Conservation (phyloP, 2,797 vertebrate genomes). For the Acanthis flammea region DNA sequence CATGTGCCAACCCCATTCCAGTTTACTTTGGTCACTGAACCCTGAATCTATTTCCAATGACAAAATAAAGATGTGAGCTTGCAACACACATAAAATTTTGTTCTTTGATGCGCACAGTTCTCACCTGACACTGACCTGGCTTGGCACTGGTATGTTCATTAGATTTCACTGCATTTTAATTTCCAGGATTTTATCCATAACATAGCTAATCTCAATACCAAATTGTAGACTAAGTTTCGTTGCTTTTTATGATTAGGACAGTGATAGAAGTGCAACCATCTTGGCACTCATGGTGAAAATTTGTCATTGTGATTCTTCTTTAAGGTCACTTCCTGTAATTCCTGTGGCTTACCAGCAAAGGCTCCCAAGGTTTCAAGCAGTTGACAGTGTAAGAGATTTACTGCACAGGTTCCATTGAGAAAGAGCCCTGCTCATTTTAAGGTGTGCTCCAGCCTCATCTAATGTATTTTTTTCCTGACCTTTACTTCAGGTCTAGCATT, state of each 20-base stretch:
- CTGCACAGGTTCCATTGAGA: neutral
- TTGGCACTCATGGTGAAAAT: neutral
- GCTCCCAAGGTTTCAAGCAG: neutral
- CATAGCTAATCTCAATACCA: neutral
- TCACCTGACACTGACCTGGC: neutral
- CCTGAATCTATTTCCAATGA: neutral
- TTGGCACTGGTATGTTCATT: rapidly evolving
- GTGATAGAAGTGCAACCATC: neutral
- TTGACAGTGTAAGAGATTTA: neutral
- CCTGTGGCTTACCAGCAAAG: neutral
- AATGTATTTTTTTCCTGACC: neutral
- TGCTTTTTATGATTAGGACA: neutral
- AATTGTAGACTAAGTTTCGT: neutral
- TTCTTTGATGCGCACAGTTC: neutral
- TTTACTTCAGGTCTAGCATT: neutral
- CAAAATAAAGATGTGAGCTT: neutral
- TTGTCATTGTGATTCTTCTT: neutral
- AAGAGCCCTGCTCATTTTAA: neutral
- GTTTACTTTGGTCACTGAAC: neutral
- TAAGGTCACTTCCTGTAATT: neutral
- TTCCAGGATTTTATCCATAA: neutral
- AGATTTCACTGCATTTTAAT: neutral
- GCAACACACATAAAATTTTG: neutral
- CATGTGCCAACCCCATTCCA: neutral
- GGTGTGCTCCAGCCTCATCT: neutral